A percentile compares a stretch with the other conserved stretches of the same genome.
These are phyloP conservation scores for Dryas iulia DNA, from an alignment of 1,140 invertebrate species.

Conservation along the genomic window DNA sequence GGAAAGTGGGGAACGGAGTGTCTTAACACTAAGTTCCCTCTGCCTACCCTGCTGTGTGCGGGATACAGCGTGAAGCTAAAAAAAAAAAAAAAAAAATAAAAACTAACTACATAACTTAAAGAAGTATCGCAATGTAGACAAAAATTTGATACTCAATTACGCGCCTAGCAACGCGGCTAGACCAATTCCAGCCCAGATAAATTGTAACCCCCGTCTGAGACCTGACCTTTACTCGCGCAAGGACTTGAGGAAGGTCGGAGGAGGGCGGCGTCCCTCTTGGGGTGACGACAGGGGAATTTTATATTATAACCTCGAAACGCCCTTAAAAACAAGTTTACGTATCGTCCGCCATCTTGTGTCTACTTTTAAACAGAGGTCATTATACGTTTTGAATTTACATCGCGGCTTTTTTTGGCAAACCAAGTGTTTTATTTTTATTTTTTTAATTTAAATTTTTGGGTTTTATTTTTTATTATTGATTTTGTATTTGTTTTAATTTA, in stretches of 20 bases:
- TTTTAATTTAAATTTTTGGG: neutral
- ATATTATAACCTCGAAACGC: conserved; percentile 68
- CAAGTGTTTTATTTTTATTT: neutral
- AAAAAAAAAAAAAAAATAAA: neutral
- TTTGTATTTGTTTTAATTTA: neutral
- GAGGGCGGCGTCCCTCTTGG: conserved; percentile 46
- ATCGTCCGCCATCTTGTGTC: conserved; percentile 42
- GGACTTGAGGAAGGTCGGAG: conserved; percentile 62
- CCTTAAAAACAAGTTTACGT: conserved; percentile 53
- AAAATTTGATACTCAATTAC: neutral
- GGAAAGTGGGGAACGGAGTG: too few relatives aligned
- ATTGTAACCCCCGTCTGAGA: conserved; percentile 39
- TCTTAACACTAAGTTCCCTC: too few relatives aligned
- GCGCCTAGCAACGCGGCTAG: conserved; percentile 27
- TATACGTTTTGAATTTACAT: conserved; percentile 13
- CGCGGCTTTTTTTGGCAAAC: neutral
- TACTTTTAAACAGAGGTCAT: conserved; percentile 37
- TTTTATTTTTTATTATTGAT: too few relatives aligned
- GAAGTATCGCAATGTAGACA: neutral
- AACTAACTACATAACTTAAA: neutral
- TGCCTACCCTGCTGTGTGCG: too few relatives aligned
- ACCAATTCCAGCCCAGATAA: conserved; percentile 31
- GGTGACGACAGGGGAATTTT: conserved; percentile 58
- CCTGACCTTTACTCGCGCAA: conserved; percentile 49
- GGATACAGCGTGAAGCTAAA: too few relatives aligned